Percentiles rank a stretch among this genome's conserved stretches.
phyloP scores from a whole-genome alignment of 2,888 invertebrate genomes.

The Theodoxus fluviatilis region DNA sequence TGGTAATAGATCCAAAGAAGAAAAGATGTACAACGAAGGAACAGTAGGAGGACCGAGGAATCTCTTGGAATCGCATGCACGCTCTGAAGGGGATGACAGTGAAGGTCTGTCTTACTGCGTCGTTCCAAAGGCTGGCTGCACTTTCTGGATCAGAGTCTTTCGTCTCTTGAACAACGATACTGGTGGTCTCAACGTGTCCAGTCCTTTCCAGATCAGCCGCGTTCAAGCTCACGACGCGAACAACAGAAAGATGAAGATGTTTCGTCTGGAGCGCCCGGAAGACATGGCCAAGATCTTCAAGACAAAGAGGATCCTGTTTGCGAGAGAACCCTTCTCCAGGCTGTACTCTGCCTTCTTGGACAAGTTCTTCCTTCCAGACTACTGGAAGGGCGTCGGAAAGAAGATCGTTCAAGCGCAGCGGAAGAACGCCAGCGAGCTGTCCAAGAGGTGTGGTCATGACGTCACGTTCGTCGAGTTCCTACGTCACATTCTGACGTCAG shows the following conservation, averaged over 20 bases:
- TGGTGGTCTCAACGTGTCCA: neutral
- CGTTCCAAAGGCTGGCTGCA: constrained; percentile 42
- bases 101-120: constrained; percentile 39
- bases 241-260: constrained; percentile 25
- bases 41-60: too few species aligned
- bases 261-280: constrained; percentile 18
- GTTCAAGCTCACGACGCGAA: constrained; percentile 27
- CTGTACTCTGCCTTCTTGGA: constrained; percentile 42
- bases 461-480: constrained; percentile 45
- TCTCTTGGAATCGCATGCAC: too few species aligned
- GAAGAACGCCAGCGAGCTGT: constrained; percentile 9
- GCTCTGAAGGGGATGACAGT: too few species aligned
- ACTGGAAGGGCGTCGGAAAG: constrained; percentile 36
- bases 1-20: too few species aligned
- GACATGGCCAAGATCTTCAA: constrained; percentile 25
- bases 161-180: constrained; percentile 37
- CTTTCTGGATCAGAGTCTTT: constrained; percentile 40
- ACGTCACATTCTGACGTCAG: constrained; percentile 30
- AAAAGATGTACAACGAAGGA: too few species aligned
- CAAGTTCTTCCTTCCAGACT: constrained; percentile 40
- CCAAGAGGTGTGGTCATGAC: constrained; percentile 40
- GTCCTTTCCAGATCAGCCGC: constrained; percentile 35
- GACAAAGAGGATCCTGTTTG: constrained; percentile 34
- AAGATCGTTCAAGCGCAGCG: constrained; percentile 30
- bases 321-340: constrained; percentile 38